These are phyloP conservation scores for Nesogale talazaci DNA, from an alignment of 2,113 vertebrate genomes.

Conservation along the genomic window DNA sequence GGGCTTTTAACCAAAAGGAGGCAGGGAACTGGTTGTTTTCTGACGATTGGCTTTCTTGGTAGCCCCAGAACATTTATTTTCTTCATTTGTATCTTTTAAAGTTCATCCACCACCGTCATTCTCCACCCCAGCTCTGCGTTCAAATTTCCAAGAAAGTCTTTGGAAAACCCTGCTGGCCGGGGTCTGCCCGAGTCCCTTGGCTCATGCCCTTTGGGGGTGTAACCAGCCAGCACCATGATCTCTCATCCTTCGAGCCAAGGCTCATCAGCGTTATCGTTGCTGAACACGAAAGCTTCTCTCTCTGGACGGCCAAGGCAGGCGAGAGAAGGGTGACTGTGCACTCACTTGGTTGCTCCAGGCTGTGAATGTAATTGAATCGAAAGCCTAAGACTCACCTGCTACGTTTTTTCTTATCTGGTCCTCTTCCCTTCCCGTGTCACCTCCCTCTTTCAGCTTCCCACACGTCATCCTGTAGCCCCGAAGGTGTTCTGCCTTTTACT, in stretches of 20 bases:
- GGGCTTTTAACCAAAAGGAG: neutral
- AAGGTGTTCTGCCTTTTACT: fast-evolving
- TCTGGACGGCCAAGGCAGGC: fast-evolving
- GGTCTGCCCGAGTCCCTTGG: neutral
- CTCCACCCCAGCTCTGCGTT: neutral
- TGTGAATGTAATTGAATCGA: too few relatives aligned
- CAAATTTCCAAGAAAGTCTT: neutral
- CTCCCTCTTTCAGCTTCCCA: neutral
- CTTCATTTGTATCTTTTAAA: neutral
- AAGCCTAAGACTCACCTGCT: fast-evolving
- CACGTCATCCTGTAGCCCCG: neutral
- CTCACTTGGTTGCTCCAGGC: neutral
- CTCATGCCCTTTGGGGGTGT: neutral
- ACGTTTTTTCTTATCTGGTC: fast-evolving
- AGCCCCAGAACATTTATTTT: neutral
- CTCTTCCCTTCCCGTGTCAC: neutral
- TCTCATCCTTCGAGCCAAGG: neutral
- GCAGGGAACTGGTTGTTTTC: too few relatives aligned
- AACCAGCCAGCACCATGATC: fast-evolving
- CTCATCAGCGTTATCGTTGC: neutral
- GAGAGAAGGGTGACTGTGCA: neutral
- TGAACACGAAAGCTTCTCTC: neutral
- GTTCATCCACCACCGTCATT: neutral
- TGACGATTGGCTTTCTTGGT: neutral
- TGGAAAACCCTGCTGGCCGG: neutral